Base-by-base conservation (phyloP, 2,888 invertebrate species). In the Melieria crassipennis region DNA sequence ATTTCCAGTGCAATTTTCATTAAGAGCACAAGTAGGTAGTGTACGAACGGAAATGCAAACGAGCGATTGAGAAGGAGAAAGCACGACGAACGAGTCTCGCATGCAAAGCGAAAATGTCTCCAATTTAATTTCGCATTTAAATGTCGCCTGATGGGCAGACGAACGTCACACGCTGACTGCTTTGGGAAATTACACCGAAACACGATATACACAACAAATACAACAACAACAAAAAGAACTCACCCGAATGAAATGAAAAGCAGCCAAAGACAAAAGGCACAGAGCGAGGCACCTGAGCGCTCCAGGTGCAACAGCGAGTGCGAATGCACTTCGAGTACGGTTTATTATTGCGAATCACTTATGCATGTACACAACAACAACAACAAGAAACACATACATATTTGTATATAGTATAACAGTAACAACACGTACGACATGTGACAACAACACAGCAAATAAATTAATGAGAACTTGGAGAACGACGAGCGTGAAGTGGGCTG, bases 331-430 rank as follows among this genome's bases (percentile, higher is more conserved):
- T 67, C 45, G 60, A 58, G 0, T 7, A 7, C 42, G 10, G 43
- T 61, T 42, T 30, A 57, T 63, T 65, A 55, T 65, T 55, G 11
- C 63, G 30, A 65, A 45, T 64, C 73, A 68, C 56, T 73, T 64
- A 56, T 67, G 52, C 70, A 58, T 63, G 48, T 58, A 48, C 65
- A 65, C 73, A 70, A 42, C 52, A 52, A 52, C 5, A 52, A 52
- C 9, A 52, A 30, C 30, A 30, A 30, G 1, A 30, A 30, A 2
- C 30, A 30, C 30, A 3, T 30, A 30, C 30, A 30, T 30, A 30
- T 30, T n/a, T n/a, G 2, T 30, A 30, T 30, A 3, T 30, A 30
- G 30, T 2, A 30, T 30, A 30, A 30, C 30, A 30, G 30, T 30
- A 30, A 30, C 30, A 30, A 30, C 30, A 30, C 30, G 30, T 30